phyloP scores from a whole-genome alignment of 2,888 invertebrate genomes.

The Phoronis australis region DNA sequence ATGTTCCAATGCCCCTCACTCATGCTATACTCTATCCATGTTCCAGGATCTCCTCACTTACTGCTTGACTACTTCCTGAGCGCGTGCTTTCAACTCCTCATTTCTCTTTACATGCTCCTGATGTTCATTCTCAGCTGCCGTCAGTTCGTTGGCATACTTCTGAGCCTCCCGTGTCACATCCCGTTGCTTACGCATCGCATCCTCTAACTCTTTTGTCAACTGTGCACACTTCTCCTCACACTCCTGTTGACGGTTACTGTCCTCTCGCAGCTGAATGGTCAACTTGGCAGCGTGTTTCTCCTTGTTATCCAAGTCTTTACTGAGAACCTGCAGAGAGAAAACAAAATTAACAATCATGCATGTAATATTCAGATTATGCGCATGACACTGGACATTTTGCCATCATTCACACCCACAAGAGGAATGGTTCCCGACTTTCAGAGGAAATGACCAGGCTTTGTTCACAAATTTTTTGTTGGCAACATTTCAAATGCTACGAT shows the following conservation, averaged over 20 bases:
- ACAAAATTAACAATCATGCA: too few relatives aligned
- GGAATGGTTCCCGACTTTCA: too few relatives aligned
- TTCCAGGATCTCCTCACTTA: too few relatives aligned
- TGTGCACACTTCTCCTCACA: slow-evolving; percentile 10
- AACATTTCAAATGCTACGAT: too few relatives aligned
- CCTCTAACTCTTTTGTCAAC: slow-evolving; percentile 11
- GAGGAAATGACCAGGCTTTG: too few relatives aligned
- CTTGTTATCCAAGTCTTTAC: slow-evolving; percentile 14
- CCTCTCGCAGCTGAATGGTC: slow-evolving; percentile 12
- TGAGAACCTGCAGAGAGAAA: slow-evolving; percentile 9
- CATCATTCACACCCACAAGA: too few relatives aligned
- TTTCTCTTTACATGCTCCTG: slow-evolving; percentile 11
- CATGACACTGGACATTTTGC: too few relatives aligned
- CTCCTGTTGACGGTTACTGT: slow-evolving; percentile 9
- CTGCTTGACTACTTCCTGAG: slow-evolving; percentile 18
- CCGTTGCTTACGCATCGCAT: slow-evolving; percentile 2
- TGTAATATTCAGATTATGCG: too few relatives aligned
- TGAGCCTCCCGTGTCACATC: slow-evolving; percentile 11
- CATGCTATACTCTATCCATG: too few relatives aligned
- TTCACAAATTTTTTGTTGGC: too few relatives aligned
- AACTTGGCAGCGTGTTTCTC: slow-evolving; percentile 12
- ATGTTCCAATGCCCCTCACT: too few relatives aligned
- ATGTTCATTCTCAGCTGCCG: slow-evolving; percentile 5
- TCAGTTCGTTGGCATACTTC: slow-evolving; percentile 3
- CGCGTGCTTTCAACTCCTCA: slow-evolving; percentile 15